Conservation (phyloP, 2,113 vertebrate species). For the Elanoides forficatus region DNA sequence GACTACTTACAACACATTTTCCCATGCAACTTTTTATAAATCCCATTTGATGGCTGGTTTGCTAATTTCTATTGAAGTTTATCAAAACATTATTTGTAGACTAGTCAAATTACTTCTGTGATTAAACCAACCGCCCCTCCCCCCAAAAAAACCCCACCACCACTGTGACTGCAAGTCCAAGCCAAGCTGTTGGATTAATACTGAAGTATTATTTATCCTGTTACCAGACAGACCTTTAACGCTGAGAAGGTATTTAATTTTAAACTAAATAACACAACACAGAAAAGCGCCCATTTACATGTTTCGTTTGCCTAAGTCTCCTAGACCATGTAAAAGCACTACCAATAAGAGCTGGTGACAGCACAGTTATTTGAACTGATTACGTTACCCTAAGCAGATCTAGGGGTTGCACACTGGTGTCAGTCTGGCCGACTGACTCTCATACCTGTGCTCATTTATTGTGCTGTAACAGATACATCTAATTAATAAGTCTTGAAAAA, state of each 20-base stretch:
- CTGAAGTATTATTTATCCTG: neutral
- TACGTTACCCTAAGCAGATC: neutral
- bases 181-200: neutral
- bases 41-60: neutral
- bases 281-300: neutral
- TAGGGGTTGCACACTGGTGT: neutral
- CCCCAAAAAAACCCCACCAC: no score
- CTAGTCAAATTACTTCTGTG: neutral
- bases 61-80: slow-evolving; percentile 41
- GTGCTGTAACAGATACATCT: neutral
- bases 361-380: neutral
- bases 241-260: neutral
- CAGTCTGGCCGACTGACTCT: neutral
- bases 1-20: slow-evolving; percentile 65
- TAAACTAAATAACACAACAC: neutral
- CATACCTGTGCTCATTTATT: neutral
- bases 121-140: neutral
- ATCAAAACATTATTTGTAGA: slow-evolving; percentile 38
- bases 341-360: neutral
- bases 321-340: neutral
- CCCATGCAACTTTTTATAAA: slow-evolving; percentile 62
- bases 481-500: neutral
- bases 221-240: neutral
- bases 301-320: neutral
- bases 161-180: neutral